Evolutionary conservation across 2,113 vertebrate species (phyloP).

Genomic region (Hippocampus guttulatus): DNA sequence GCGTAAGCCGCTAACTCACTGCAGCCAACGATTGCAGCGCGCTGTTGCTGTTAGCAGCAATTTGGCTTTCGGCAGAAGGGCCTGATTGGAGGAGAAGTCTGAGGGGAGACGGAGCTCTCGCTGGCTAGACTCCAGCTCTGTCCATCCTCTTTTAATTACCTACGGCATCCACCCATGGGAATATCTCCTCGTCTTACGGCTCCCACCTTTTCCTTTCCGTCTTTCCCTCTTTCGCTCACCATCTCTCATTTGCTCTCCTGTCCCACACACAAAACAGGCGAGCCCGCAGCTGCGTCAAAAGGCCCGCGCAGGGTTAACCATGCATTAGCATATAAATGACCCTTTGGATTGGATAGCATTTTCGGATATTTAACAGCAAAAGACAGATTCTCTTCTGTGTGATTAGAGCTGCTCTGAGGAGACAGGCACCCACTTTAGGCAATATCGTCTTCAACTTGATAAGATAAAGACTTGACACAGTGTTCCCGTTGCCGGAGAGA

Average conservation of each 20-base stretch:
- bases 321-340: slow-evolving; percentile 70
- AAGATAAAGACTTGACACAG: slow-evolving; percentile 59
- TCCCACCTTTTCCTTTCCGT: slow-evolving; percentile 24
- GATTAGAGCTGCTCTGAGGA: slow-evolving; percentile 45
- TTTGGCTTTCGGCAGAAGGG: slow-evolving; percentile 47
- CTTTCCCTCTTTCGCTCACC: slow-evolving; percentile 20
- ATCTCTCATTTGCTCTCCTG: slow-evolving; percentile 13
- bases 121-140: slow-evolving; percentile 65
- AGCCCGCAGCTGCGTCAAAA: slow-evolving; percentile 40
- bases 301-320: slow-evolving; percentile 48
- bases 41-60: slow-evolving; percentile 41
- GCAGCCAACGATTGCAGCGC: slow-evolving; percentile 30
- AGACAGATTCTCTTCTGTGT: slow-evolving; percentile 58
- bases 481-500: slow-evolving; percentile 34
- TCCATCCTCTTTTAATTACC: slow-evolving; percentile 73
- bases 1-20: slow-evolving; percentile 39
- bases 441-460: slow-evolving; percentile 50
- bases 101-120: slow-evolving; percentile 53
- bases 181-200: slow-evolving; percentile 41
- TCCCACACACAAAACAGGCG: slow-evolving; percentile 20
- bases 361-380: slow-evolving; percentile 65
- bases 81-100: slow-evolving; percentile 60
- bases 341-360: slow-evolving; percentile 58
- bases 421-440: slow-evolving; percentile 57
- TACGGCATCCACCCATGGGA: slow-evolving; percentile 58